Evolutionary conservation across 2,888 invertebrate genomes (phyloP), one percentile per base, ranked within the genome.

Genomic region (Barypeithes pellucidus): DNA sequence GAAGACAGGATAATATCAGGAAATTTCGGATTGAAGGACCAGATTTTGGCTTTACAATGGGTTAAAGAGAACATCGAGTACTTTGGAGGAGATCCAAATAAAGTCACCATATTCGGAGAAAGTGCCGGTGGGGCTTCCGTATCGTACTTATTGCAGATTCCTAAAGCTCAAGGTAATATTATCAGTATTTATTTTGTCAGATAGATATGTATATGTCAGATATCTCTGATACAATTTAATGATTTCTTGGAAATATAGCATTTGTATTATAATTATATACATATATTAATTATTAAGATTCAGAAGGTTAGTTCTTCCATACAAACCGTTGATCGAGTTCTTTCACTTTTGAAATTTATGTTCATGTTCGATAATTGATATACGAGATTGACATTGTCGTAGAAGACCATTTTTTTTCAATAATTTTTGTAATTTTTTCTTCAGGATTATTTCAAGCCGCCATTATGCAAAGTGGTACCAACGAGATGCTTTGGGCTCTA

Each of bases 111-210:
- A 24, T 73, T 73, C 16, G 73, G 73, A 20, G 73, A 73, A 39
- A 73, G 73, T 59, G 73, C 73, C 36, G 73, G 73, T 12, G 73
- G 68, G 14, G 68, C 73, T 50, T 68, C 68, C 3, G 68, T 73
- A 3, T 63, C 68, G n/a, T 73, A 73, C 14, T 33, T 73, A 14
- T 16, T 73, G 39, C 73, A 73, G 20, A 73, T 68, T 29, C 67
- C 67, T 18, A 57, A 73, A 50, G 68, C 73, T 14, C 57, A 73
- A 52, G 73, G 72, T 72, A 67, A 67, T 1, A 11, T 33, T 0
- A 22, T n/a, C n/a, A n/a, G n/a, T n/a, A n/a, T n/a, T n/a, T n/a
- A n/a, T n/a, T n/a, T n/a, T n/a, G n/a, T n/a, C n/a, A n/a, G n/a
- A n/a, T n/a, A n/a, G n/a, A n/a, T n/a, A n/a, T n/a, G n/a, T n/a